A percentile compares a stretch with the other conserved stretches of the same genome.
Conservation (phyloP, 2,888 invertebrate species). For the Cordilura impudica region DNA sequence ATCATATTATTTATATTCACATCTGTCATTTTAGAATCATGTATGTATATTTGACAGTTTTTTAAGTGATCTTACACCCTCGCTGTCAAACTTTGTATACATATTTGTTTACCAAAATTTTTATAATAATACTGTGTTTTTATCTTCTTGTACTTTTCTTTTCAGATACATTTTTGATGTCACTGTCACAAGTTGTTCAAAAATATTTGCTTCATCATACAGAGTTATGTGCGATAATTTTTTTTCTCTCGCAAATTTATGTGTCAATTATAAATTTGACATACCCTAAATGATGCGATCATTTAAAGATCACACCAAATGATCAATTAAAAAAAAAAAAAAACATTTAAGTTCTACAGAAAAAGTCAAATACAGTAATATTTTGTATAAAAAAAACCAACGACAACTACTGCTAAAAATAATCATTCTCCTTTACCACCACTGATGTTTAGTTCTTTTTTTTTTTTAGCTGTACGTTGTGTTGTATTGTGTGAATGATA, state of each 20-base stretch:
- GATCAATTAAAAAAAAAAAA: conserved; percentile 40
- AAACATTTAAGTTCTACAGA: conserved; percentile 2
- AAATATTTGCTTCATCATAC: not conserved
- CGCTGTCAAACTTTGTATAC: not conserved
- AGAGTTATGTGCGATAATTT: not conserved
- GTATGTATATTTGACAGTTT: conserved; percentile 39
- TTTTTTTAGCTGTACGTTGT: not conserved
- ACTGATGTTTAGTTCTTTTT: not conserved
- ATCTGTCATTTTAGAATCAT: conserved; percentile 12
- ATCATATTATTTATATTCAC: not conserved
- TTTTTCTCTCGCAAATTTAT: conserved; percentile 34
- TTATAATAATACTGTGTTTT: not conserved
- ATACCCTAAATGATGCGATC: conserved; percentile 47
- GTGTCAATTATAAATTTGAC: conserved; percentile 56
- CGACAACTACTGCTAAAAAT: not conserved
- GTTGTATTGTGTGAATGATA: conserved; percentile 2
- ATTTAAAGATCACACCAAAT: conserved; percentile 48
- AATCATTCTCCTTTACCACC: not conserved
- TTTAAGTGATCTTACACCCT: conserved; percentile 20
- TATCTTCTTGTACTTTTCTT: conserved; percentile 30
- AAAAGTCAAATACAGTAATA: conserved; percentile 10
- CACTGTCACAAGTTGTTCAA: not conserved
- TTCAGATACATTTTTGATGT: conserved; percentile 32
- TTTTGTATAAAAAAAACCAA: no score
- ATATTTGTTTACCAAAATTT: not conserved